Conservation (phyloP, 2,113 vertebrate genomes). For the Ciconia stormi region DNA sequence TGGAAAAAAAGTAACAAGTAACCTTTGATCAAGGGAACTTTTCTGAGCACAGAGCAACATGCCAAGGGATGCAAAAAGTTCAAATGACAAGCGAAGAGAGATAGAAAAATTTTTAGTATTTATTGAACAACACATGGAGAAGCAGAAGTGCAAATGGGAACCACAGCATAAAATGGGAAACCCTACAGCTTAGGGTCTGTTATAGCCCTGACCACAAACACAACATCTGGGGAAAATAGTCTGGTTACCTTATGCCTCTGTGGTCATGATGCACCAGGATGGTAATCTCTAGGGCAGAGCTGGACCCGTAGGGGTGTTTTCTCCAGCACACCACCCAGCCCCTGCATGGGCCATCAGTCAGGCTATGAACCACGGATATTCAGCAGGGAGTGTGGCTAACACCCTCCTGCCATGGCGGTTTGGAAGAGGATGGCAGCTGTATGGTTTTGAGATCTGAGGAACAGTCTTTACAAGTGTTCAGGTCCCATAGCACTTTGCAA, state of each 20-base stretch:
- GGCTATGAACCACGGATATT: neutral
- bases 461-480: neutral
- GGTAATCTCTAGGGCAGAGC: neutral
- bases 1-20: neutral
- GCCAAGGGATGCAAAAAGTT: neutral
- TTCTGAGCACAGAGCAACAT: neutral
- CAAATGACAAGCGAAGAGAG: neutral
- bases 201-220: neutral
- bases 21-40: neutral
- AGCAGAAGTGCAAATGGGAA: neutral
- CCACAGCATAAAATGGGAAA: neutral
- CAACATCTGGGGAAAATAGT: neutral
- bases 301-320: neutral
- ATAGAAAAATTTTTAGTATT: neutral
- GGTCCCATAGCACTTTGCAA: neutral
- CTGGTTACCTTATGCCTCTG: neutral
- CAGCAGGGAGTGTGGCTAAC: neutral
- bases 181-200: neutral
- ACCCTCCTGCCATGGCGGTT: neutral
- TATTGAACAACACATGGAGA: neutral
- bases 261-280: neutral
- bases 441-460: neutral
- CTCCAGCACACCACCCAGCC: neutral
- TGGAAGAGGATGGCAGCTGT: neutral
- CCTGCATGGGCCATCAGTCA: too few relatives aligned